Percentiles rank a stretch among this genome's conserved stretches.
phyloP scores from a whole-genome alignment of 1,140 invertebrate species.

The Polyergus mexicanus region DNA sequence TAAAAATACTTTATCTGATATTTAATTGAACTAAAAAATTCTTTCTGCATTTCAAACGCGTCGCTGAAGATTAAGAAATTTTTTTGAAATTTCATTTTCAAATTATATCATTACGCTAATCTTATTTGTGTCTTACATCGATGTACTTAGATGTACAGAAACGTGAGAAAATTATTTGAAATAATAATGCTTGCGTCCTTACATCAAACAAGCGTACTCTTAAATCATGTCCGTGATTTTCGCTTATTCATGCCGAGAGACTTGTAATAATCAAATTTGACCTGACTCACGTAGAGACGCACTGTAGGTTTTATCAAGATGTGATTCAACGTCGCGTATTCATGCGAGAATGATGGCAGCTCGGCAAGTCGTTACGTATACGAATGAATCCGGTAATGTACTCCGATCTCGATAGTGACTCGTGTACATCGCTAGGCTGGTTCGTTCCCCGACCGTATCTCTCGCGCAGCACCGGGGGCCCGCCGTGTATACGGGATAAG shows the following conservation, averaged over 20 bases:
- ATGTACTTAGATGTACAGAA: neutral
- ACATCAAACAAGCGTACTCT: neutral
- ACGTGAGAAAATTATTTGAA: neutral
- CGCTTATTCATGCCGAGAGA: neutral
- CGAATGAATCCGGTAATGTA: conserved; percentile 61
- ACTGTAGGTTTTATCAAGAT: conserved; percentile 53
- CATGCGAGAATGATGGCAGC: conserved; percentile 52
- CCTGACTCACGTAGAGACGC: conserved; percentile 34
- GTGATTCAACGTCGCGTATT: conserved; percentile 57
- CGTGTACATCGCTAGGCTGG: conserved; percentile 71
- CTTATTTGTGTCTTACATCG: neutral
- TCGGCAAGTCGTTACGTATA: conserved; percentile 60
- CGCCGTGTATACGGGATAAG: conserved; percentile 70
- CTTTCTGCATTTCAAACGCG: neutral
- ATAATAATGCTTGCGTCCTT: neutral
- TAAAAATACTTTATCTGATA: neutral
- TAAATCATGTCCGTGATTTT: conserved; percentile 23
- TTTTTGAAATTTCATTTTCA: neutral
- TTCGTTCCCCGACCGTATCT: conserved; percentile 69
- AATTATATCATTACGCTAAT: neutral
- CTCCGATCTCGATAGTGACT: conserved; percentile 65
- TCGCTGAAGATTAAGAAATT: neutral
- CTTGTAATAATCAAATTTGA: conserved; percentile 55
- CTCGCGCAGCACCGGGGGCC: conserved; percentile 25
- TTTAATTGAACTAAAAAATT: neutral